Evolutionary conservation across 2,797 vertebrate species (phyloP), one percentile per base, ranked within the genome.

Genomic region (Crocodylus rhombifer): DNA sequence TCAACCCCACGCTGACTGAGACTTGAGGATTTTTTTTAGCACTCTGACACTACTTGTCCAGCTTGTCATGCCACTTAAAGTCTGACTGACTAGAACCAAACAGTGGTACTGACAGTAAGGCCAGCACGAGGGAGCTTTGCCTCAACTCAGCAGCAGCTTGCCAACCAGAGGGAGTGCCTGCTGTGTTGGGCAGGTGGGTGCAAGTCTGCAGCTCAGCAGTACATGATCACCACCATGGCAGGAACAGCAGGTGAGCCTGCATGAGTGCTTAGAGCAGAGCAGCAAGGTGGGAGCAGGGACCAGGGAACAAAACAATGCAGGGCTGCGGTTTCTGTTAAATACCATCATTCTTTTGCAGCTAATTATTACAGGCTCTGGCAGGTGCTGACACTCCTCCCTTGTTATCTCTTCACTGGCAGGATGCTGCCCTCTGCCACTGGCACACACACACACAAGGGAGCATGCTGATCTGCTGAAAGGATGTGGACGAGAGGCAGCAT

Each of bases 291-390:
- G 80, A 87, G 89, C 87, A 91, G 69, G 42, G 42, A 51, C 42
- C 42, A 51, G 42, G 42, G 42, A 65, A 30, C 69, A 75, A 30
- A 80, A 62, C 17, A 21, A n/a, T 13, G 55, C 55, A 64, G 60
- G 64, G 75, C 81, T 1, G 75, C 65, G 60, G 55, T 83, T 71
- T 83, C 80, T 79, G 84, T 69, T 87, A 78, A 79, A 78, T 83
- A 87, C n/a, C 84, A 83, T 58, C 65, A 91, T 86, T 80, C 80
- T 78, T 88, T 89, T 90, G 92, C 86, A 89, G 97, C 83, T 84
- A 33, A 10, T 94, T 96, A 96, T 97, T 97, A 97, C 98, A 98
- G 97, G 97, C 96, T 97, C 77, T 77, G 58, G 80, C 79, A 77
- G 93, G 89, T 95, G 89, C 94, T 87, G 95, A 86, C 80, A 75